A percentile compares a stretch with the other conserved stretches of the same genome.
Conservation (phyloP, 1,140 invertebrate genomes). For the Achatina immaculata region DNA sequence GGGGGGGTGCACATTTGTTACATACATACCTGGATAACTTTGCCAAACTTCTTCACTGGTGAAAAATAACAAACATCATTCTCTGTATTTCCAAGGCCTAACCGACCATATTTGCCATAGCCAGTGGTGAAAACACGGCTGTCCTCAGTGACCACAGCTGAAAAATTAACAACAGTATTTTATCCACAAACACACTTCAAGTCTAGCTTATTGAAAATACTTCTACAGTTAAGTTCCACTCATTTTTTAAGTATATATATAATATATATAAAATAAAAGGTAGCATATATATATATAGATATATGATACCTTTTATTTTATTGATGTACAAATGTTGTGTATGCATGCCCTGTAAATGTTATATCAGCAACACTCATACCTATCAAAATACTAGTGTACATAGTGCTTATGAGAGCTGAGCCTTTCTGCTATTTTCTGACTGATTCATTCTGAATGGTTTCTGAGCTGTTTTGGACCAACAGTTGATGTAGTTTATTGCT, state of each 20-base stretch:
- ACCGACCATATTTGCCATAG: conserved; percentile 52
- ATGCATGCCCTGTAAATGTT: no score
- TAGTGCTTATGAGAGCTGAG: no score
- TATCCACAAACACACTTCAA: background rate
- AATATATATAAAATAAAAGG: conserved; percentile 21
- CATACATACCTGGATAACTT: conserved; percentile 28
- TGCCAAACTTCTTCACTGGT: background rate
- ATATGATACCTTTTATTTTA: background rate
- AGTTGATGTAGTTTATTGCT: no score
- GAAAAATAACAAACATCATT: conserved; percentile 13
- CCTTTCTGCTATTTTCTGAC: no score
- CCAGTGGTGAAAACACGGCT: conserved; percentile 44
- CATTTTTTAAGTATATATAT: conserved; percentile 40
- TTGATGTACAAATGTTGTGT: background rate
- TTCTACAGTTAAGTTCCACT: background rate
- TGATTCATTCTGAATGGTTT: no score
- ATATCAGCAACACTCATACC: no score
- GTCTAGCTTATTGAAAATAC: background rate
- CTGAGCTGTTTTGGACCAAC: no score
- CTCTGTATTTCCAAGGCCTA: conserved; percentile 43
- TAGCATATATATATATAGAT: background rate
- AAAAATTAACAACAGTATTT: no score
- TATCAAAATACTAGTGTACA: no score
- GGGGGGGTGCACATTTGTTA: no score
- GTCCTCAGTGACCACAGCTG: conserved; percentile 40